A percentile compares a stretch with the other conserved stretches of the same genome.
Conservation (phyloP, 2,888 invertebrate species). For the Strigamia maritima region DNA sequence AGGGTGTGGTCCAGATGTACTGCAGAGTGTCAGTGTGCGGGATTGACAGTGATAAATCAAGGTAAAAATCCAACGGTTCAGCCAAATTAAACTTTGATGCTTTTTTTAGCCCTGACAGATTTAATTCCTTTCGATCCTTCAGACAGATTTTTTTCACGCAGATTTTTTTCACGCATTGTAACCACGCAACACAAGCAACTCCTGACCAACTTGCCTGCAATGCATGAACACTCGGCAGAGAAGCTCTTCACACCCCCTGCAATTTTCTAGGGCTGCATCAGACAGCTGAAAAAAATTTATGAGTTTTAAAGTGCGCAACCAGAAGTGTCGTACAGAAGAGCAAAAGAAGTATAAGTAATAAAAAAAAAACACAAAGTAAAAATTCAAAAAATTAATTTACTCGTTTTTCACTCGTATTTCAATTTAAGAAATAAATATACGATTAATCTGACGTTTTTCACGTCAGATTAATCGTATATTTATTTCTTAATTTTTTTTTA, state of each 20-base stretch:
- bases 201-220: conserved; percentile 12
- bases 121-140: neutral
- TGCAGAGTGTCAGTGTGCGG: neutral
- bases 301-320: conserved; percentile 9
- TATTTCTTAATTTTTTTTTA: no score
- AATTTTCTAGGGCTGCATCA: conserved; percentile 15
- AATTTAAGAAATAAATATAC: no score
- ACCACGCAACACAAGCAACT: neutral
- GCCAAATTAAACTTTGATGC: neutral
- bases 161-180: neutral
- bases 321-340: neutral
- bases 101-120: neutral
- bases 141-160: neutral
- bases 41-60: conserved; percentile 20
- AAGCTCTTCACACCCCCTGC: conserved; percentile 15
- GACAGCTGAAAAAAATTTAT: conserved; percentile 20
- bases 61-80: neutral
- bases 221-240: conserved; percentile 1
- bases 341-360: neutral
- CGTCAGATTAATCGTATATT: no score
- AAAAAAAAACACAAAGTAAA: neutral
- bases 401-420: no score
- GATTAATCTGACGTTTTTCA: no score
- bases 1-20: neutral
- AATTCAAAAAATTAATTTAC: neutral